Evolutionary conservation across 2,113 vertebrate genomes (phyloP).

Genomic region (Puma concolor): DNA sequence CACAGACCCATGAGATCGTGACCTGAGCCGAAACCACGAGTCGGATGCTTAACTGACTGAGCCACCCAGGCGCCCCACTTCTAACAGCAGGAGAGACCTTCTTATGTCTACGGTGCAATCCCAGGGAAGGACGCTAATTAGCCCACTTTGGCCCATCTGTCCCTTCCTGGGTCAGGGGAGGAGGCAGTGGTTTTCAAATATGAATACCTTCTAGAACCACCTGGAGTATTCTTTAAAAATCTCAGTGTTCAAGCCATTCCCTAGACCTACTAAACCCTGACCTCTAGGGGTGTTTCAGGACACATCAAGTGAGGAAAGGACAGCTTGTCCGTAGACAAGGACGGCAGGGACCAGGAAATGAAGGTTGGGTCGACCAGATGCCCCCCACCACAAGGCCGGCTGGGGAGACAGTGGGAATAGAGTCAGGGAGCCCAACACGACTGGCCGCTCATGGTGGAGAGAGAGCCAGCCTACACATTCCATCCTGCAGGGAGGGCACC

Average conservation of each 20-base stretch:
- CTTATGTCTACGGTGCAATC: background rate
- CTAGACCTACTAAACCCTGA: background rate
- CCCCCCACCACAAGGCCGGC: background rate
- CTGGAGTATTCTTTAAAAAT: background rate
- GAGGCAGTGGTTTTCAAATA: background rate
- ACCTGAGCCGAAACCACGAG: no score
- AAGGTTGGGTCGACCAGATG: background rate
- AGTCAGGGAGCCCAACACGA: background rate
- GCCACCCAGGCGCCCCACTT: no score
- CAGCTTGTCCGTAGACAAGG: fast-evolving
- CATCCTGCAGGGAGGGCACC: background rate
- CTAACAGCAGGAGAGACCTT: background rate
- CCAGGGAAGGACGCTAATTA: background rate
- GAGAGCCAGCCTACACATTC: background rate
- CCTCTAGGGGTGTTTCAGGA: background rate
- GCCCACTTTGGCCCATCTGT: no score
- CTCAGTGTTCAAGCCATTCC: fast-evolving
- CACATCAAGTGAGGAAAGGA: background rate
- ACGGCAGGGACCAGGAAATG: no score
- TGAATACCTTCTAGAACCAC: background rate
- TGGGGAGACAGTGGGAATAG: background rate
- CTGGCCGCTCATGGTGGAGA: background rate
- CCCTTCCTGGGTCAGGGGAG: background rate
- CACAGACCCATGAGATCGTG: no score
- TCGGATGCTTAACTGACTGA: no score